These are phyloP conservation scores for Cyphomyrus plagiostoma DNA, from an alignment of 2,113 vertebrate genomes.

Conservation along the genomic window DNA sequence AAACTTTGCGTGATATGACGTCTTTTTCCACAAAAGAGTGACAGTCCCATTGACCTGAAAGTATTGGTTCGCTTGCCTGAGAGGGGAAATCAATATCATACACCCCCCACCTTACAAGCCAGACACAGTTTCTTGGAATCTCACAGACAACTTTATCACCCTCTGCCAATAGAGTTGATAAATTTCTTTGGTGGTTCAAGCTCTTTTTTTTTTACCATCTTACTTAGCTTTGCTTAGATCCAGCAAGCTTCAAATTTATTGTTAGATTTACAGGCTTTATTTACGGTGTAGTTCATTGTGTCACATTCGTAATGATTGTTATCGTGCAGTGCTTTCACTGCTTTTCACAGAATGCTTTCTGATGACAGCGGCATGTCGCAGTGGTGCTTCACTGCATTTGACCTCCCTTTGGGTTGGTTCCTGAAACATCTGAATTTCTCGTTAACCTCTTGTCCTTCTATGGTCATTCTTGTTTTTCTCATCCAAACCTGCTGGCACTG, in stretches of 20 bases:
- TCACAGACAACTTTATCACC: neutral
- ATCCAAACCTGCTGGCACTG: neutral
- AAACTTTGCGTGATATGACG: neutral
- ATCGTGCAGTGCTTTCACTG: neutral
- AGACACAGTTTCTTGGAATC: constrained; percentile 2
- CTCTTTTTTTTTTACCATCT: neutral
- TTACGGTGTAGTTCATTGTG: neutral
- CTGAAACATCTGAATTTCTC: neutral
- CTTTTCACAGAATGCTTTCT: neutral
- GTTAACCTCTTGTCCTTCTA: neutral
- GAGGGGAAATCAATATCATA: neutral
- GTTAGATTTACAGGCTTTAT: neutral
- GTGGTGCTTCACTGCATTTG: neutral
- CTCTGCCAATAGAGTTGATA: neutral
- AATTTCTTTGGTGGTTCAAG: neutral
- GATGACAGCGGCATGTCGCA: neutral
- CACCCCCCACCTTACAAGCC: neutral
- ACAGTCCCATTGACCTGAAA: neutral
- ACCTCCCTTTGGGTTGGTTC: neutral
- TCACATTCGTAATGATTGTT: neutral
- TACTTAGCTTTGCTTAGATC: neutral
- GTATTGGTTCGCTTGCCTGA: neutral
- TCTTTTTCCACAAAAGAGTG: neutral
- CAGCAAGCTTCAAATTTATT: neutral
- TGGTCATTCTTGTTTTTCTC: neutral